phyloP scores from a whole-genome alignment of 2,797 vertebrate genomes.

The Dendrocincla fuliginosa region DNA sequence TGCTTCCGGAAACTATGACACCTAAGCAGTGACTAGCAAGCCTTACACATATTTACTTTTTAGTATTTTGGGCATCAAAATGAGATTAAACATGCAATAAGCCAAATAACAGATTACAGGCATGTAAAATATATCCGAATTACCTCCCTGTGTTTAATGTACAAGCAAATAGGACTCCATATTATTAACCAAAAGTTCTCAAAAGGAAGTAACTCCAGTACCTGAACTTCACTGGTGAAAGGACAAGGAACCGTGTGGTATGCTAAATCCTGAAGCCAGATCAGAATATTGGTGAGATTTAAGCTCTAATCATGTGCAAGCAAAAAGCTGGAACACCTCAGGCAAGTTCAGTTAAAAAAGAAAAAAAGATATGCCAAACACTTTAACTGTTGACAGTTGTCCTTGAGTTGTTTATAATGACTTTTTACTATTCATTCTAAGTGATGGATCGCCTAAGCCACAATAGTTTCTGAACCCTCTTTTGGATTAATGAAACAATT shows the following conservation, averaged over 20 bases:
- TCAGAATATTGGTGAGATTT: neutral
- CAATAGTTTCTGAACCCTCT: neutral
- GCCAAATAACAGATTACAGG: no score
- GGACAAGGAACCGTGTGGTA: accelerated
- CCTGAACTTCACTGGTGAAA: neutral
- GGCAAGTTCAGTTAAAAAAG: neutral
- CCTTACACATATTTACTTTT: no score
- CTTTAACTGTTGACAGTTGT: neutral
- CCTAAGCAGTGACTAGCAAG: neutral
- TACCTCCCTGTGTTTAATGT: neutral
- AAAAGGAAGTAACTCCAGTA: neutral
- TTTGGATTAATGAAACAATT: constrained; percentile 23
- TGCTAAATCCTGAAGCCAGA: neutral
- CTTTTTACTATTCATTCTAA: neutral
- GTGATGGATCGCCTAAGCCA: constrained; percentile 7
- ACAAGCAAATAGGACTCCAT: accelerated
- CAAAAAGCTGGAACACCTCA: neutral
- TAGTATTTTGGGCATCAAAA: no score
- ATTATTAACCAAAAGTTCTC: neutral
- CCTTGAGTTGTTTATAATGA: neutral
- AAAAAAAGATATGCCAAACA: neutral
- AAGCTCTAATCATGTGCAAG: neutral
- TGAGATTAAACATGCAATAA: no score
- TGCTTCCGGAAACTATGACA: neutral
- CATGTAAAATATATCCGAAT: no score